Conservation (phyloP, 1,140 invertebrate species). For the Danaus melanippus region DNA sequence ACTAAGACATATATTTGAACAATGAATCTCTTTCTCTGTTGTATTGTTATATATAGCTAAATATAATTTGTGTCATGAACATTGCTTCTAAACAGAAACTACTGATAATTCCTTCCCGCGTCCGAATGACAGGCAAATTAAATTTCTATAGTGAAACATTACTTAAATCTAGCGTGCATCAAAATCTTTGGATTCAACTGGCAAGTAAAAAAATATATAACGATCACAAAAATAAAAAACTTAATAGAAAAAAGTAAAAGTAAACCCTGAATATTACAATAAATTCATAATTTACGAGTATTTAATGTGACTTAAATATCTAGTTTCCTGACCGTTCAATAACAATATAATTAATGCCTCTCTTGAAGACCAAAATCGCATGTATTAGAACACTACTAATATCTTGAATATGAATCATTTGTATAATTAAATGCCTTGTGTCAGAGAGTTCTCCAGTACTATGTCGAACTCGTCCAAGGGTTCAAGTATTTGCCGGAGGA, state of each 20-base stretch:
- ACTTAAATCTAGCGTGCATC: constrained; percentile 4
- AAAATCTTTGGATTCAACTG: constrained; percentile 27
- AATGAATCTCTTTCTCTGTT: too few species aligned
- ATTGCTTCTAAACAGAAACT: too few species aligned
- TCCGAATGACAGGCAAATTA: too few species aligned
- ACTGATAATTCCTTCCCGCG: too few species aligned
- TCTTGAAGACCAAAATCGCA: constrained; percentile 4
- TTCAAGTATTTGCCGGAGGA: constrained; percentile 92
- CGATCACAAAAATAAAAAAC: constrained; percentile 10
- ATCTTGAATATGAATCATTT: constrained; percentile 14
- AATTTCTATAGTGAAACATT: too few species aligned
- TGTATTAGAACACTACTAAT: not conserved
- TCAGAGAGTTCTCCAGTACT: constrained; percentile 93
- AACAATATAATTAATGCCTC: constrained; percentile 11
- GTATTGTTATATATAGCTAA: too few species aligned
- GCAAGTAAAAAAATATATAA: constrained; percentile 27
- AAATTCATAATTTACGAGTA: constrained; percentile 30
- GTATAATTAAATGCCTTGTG: constrained; percentile 85
- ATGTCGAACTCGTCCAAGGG: constrained; percentile 95
- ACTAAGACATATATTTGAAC: too few species aligned
- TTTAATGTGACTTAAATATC: constrained; percentile 14
- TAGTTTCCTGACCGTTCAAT: constrained; percentile 3
- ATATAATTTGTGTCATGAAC: too few species aligned
- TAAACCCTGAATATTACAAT: constrained; percentile 12
- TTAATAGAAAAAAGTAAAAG: constrained; percentile 6